Conservation (phyloP, 2,797 vertebrate genomes). For the Pangasius krempfi region DNA sequence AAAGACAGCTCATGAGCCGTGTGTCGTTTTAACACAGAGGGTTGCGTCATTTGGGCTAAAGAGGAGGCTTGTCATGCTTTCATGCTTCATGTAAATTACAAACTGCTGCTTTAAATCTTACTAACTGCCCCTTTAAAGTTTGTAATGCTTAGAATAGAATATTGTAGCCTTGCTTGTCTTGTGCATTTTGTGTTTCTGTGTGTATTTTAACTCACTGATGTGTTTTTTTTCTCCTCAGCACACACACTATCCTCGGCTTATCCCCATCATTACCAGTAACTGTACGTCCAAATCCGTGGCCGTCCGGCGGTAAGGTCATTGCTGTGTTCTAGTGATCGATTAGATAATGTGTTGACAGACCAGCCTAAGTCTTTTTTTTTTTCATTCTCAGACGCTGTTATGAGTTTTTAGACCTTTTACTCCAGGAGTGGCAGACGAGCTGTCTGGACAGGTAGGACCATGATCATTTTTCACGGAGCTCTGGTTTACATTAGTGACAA, state of each 20-base stretch:
- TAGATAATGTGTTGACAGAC: neutral
- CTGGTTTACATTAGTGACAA: neutral
- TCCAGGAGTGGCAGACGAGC: constrained; percentile 91
- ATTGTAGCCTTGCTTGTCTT: neutral
- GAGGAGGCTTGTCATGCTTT: neutral
- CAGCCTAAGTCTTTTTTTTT: neutral
- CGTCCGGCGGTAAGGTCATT: constrained; percentile 83
- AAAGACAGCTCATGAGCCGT: neutral
- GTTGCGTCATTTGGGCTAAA: constrained; percentile 1
- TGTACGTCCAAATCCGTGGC: constrained; percentile 92
- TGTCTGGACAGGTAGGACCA: constrained; percentile 85
- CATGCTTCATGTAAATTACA: neutral
- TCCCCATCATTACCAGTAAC: constrained; percentile 93
- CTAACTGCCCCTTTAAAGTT: neutral
- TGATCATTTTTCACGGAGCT: neutral
- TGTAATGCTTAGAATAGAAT: neutral
- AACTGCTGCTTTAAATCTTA: neutral
- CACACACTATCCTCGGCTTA: constrained; percentile 82
- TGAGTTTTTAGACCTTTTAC: constrained; percentile 90
- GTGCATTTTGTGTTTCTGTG: neutral
- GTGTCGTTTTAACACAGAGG: neutral
- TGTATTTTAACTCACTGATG: neutral
- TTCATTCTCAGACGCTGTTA: constrained; percentile 82
- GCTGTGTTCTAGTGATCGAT: neutral
- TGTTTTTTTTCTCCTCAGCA: constrained; percentile 47